A percentile compares a stretch with the other conserved stretches of the same genome.
Conservation (phyloP, 2,888 invertebrate genomes). For the Drosophila eohydei region DNA sequence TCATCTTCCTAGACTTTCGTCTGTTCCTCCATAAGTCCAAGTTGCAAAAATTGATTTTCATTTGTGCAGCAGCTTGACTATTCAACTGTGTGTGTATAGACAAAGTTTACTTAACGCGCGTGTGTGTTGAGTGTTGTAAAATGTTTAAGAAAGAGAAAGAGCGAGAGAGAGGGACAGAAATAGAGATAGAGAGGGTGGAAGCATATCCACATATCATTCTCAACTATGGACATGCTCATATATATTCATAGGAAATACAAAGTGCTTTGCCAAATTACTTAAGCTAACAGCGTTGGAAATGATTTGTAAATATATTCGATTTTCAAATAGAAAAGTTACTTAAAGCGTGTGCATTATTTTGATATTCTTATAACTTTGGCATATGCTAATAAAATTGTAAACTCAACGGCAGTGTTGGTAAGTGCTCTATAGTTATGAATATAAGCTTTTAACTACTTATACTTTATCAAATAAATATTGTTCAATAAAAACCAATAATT, state of each 20-base stretch:
- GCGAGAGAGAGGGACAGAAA: neutral
- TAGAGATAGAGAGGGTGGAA: neutral
- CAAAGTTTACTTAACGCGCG: constrained; percentile 31
- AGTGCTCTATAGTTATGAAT: neutral
- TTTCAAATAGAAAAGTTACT: neutral
- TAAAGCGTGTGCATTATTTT: neutral
- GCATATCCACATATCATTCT: constrained; percentile 36
- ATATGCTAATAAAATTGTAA: neutral
- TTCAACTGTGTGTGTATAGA: constrained; percentile 9
- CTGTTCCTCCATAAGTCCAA: constrained; percentile 35
- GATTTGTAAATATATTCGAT: neutral
- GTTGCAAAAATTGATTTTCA: constrained; percentile 74
- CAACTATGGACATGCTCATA: constrained; percentile 23
- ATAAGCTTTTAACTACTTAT: neutral
- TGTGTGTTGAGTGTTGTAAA: constrained; percentile 2
- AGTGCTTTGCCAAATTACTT: neutral
- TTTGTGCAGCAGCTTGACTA: constrained; percentile 65
- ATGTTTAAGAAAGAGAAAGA: neutral
- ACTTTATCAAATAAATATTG: no score
- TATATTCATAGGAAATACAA: neutral
- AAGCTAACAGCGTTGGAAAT: neutral
- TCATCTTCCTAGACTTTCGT: constrained; percentile 5
- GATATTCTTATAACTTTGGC: neutral
- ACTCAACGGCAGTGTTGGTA: neutral
- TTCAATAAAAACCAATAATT: no score